Conservation (phyloP, 2,888 invertebrate species). For the Leucozona laternaria region DNA sequence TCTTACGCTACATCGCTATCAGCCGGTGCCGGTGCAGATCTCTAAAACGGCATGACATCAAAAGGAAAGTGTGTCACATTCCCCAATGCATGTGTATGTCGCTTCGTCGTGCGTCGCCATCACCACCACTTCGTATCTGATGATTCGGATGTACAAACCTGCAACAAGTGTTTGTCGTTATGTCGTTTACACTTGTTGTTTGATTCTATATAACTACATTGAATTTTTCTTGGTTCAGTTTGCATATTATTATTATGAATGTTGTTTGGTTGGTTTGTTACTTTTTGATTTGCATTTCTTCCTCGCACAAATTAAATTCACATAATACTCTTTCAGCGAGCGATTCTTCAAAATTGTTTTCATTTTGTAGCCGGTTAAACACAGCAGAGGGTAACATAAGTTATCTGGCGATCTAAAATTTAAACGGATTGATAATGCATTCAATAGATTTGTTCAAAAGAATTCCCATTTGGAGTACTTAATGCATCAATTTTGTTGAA, state of each 20-base stretch:
- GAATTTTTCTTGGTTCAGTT: conserved; percentile 27
- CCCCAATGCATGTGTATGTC: conserved; percentile 39
- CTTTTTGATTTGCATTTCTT: conserved; percentile 26
- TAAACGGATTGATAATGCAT: neutral
- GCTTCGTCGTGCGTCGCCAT: neutral
- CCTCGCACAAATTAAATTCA: conserved; percentile 11
- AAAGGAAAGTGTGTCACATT: conserved; percentile 74
- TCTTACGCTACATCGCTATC: conserved; percentile 57
- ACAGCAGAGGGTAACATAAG: conserved; percentile 18
- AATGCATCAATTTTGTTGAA: conserved; percentile 2
- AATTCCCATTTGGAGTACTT: neutral
- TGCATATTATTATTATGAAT: conserved; percentile 7
- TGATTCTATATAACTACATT: conserved; percentile 34
- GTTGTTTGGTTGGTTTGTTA: neutral
- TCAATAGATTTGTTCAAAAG: neutral
- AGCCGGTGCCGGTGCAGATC: conserved; percentile 39
- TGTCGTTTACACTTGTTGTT: conserved; percentile 45
- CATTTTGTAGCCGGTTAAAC: conserved; percentile 48
- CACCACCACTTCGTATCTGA: conserved; percentile 1
- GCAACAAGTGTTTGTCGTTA: conserved; percentile 31
- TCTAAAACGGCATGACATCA: conserved; percentile 66
- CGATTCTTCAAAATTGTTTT: neutral
- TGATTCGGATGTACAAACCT: conserved; percentile 8
- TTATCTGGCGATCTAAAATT: conserved; percentile 32
- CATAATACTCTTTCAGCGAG: conserved; percentile 9